A percentile compares a stretch with the other conserved stretches of the same genome.
These are phyloP conservation scores for Timandra comae DNA, from an alignment of 2,888 invertebrate species.

Conservation along the genomic window DNA sequence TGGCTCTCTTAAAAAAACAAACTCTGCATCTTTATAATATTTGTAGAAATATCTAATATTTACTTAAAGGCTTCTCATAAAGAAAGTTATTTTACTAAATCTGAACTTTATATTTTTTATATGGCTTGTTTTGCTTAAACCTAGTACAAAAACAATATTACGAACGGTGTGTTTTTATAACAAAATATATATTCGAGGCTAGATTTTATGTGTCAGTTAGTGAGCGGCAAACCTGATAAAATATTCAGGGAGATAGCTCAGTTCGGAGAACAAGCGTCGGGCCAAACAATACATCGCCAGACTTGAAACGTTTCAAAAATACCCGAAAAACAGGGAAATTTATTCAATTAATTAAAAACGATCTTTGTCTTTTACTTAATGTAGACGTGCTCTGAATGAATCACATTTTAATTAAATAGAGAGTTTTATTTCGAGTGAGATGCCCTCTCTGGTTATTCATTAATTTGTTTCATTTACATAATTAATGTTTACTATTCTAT, in stretches of 20 bases:
- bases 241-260: conserved; percentile 29
- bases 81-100: no score
- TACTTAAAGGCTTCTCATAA: no score
- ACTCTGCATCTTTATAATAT: no score
- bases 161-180: conserved; percentile 3
- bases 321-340: conserved; percentile 33
- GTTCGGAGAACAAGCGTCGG: conserved; percentile 7
- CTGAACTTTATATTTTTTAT: no score
- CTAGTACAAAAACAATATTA: no score
- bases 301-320: conserved; percentile 29
- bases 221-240: conserved; percentile 37
- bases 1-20: no score
- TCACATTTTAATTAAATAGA: conserved; percentile 41
- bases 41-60: no score
- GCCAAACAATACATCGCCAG: conserved; percentile 43
- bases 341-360: conserved; percentile 50
- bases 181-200: conserved; percentile 3
- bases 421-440: conserved; percentile 12
- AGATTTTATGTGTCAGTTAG: conserved; percentile 33
- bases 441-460: no score
- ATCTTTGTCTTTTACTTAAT: conserved; percentile 41
- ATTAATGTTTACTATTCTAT: no score
- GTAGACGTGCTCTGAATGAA: conserved; percentile 45
- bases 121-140: no score
- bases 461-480: no score